Evolutionary conservation across 2,888 invertebrate species (phyloP), one percentile per base, ranked within the genome.

Genomic region (Molanna angustata): DNA sequence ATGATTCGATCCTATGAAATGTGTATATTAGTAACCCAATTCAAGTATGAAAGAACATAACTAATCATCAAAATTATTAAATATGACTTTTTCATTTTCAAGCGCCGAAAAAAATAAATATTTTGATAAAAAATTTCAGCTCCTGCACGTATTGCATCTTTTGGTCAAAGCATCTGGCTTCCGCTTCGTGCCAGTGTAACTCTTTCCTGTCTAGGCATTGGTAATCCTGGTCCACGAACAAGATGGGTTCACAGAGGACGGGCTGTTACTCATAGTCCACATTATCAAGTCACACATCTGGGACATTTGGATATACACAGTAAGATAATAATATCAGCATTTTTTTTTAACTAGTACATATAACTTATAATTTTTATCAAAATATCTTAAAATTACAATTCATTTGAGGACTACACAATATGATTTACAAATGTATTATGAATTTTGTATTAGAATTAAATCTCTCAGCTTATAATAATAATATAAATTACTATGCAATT

Each of bases 71-170:
- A n/a, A n/a, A n/a, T n/a, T n/a, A n/a, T n/a, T n/a, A n/a, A n/a
- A n/a, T n/a, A n/a, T n/a, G n/a, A n/a, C n/a, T n/a, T n/a, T n/a
- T n/a, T n/a, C n/a, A n/a, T n/a, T n/a, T n/a, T n/a, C n/a, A n/a
- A n/a, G n/a, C n/a, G n/a, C n/a, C n/a, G n/a, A n/a, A n/a, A n/a
- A n/a, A n/a, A n/a, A n/a, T n/a, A n/a, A n/a, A n/a, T 19, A 53
- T 47, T 41, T 17, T 42, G 53, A 35, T 52, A 54, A 45, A 61
- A 4, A 27, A 4, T 58, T 64, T 22, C 66, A 89, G 92, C 89
- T 1, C 86, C 90, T 22, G 91, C 92, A 1, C 80, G 86, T 63
- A 85, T 94, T 22, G 87, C 88, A 11, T 90, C 90, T 27, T 94
- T 93, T 68, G 86, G 90, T 1, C 84, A 86, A 54, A 71, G 79